phyloP scores from a whole-genome alignment of 2,113 vertebrate genomes.

The Heterocephalus glaber region DNA sequence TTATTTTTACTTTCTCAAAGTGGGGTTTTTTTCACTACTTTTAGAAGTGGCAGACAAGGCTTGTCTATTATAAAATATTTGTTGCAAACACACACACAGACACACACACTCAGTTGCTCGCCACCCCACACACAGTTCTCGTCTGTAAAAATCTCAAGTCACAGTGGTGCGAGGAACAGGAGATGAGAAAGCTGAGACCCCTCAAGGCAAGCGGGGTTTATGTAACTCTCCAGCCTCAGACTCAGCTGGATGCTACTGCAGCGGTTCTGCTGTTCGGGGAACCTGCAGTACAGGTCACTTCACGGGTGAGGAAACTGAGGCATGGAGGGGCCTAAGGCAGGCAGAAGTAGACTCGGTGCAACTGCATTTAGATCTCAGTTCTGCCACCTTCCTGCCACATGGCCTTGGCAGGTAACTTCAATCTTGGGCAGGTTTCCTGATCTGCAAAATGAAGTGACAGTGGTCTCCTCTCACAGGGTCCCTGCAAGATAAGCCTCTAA shows the following conservation, averaged over 20 bases:
- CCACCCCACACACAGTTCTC: conserved; percentile 43
- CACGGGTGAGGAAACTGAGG: conserved; percentile 43
- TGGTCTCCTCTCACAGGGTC: not conserved
- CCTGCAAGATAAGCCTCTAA: not conserved
- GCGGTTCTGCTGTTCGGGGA: not conserved
- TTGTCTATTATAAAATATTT: conserved; percentile 76
- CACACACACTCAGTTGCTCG: not conserved
- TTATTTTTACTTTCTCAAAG: conserved; percentile 79
- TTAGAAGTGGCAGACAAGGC: conserved; percentile 80
- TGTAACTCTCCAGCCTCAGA: not conserved
- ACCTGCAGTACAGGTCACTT: not conserved
- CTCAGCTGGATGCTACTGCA: not conserved
- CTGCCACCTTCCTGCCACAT: not conserved
- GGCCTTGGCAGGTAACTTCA: not conserved
- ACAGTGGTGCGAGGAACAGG: conserved; percentile 42
- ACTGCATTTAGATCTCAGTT: not conserved
- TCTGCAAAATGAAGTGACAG: not conserved
- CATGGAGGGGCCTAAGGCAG: not conserved
- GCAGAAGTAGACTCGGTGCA: not conserved
- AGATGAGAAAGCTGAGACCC: conserved; percentile 13
- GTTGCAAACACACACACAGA: conserved; percentile 72
- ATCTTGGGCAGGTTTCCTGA: not conserved
- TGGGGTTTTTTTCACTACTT: conserved; percentile 64
- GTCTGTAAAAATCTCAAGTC: conserved; percentile 75
- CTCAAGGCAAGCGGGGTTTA: not conserved